Evolutionary conservation across 2,888 invertebrate species (phyloP).

Genomic region (Eupithecia tripunctaria): DNA sequence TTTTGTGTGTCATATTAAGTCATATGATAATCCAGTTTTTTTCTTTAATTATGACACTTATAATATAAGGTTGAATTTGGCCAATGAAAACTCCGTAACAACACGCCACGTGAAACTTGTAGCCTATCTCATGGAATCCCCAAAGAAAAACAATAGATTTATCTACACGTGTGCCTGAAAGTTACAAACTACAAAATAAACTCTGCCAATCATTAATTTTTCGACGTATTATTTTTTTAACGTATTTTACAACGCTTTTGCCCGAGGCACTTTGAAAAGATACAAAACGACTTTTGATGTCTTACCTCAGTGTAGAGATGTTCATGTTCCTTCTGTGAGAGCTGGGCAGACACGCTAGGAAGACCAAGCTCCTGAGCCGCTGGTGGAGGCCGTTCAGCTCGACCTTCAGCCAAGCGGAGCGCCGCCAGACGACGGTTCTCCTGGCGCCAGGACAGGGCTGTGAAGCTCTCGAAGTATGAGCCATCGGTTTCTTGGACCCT

Average conservation of each 20-base stretch:
- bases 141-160: neutral
- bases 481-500: slow-evolving; percentile 98
- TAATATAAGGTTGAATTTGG: neutral
- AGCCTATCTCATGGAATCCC: neutral
- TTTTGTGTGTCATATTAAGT: neutral
- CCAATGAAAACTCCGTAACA: neutral
- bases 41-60: neutral
- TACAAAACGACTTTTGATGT: neutral
- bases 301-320: slow-evolving; percentile 81
- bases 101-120: neutral
- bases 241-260: neutral
- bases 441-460: slow-evolving; percentile 95
- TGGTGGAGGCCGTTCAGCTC: slow-evolving; percentile 88
- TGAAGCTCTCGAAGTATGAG: slow-evolving; percentile 97
- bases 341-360: slow-evolving; percentile 91
- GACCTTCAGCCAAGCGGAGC: slow-evolving; percentile 89
- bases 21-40: neutral
- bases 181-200: neutral
- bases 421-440: slow-evolving; percentile 93
- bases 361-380: slow-evolving; percentile 87
- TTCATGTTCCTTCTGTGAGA: slow-evolving; percentile 80
- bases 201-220: neutral
- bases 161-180: neutral
- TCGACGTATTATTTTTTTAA: neutral
- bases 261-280: neutral